Conservation (phyloP, 2,113 vertebrate species). For the Lucifuga dentata region DNA sequence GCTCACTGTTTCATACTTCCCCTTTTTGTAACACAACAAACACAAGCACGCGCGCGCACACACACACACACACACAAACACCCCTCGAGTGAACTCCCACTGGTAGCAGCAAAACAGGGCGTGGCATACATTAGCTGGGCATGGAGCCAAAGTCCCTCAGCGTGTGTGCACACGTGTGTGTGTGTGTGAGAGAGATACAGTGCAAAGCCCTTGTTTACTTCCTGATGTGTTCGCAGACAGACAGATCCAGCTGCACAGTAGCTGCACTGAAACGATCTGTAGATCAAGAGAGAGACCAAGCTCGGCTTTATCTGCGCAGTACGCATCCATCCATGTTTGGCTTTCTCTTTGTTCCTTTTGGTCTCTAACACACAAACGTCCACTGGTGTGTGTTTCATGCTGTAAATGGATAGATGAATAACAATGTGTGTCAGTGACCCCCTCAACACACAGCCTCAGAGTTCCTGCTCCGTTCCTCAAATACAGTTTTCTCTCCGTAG, state of each 20-base stretch:
- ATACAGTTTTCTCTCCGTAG: background rate
- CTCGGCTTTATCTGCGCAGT: slow-evolving; percentile 1
- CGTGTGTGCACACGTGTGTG: background rate
- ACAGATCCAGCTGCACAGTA: slow-evolving; percentile 39
- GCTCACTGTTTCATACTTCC: slow-evolving; percentile 15
- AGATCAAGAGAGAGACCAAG: slow-evolving; percentile 22
- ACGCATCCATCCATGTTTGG: background rate
- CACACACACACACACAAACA: slow-evolving; percentile 9
- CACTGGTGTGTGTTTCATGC: background rate
- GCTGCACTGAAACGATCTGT: slow-evolving; percentile 31
- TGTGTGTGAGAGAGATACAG: too few species aligned
- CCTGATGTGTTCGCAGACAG: slow-evolving; percentile 46
- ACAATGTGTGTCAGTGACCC: background rate
- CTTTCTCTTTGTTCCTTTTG: slow-evolving; percentile 25
- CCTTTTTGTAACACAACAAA: slow-evolving; percentile 23
- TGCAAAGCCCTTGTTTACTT: slow-evolving; percentile 42
- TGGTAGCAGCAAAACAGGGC: slow-evolving; percentile 50
- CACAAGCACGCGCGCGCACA: slow-evolving; percentile 12
- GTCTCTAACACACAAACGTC: background rate
- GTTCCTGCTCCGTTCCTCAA: background rate
- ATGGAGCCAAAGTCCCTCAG: slow-evolving; percentile 40
- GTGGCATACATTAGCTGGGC: slow-evolving; percentile 49
- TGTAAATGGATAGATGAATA: slow-evolving; percentile 9
- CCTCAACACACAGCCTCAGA: background rate
- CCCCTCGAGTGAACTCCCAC: slow-evolving; percentile 2